Percentiles rank a stretch among this genome's conserved stretches.
Conservation (phyloP, 64 coral and sea anemone genomes). For the Platygyra sinensis region DNA sequence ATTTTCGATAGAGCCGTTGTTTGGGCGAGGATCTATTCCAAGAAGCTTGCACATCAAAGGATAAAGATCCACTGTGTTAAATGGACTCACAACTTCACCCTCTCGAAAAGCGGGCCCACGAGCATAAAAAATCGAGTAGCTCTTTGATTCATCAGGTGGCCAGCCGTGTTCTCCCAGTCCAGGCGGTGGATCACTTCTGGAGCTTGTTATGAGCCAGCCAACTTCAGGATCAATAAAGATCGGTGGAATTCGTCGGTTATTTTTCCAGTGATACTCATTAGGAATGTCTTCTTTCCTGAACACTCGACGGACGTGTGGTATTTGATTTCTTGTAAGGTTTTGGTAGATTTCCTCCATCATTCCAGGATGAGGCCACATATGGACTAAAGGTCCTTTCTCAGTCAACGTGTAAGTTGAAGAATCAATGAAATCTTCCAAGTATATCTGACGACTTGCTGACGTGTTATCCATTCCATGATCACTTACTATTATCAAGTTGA, state of each 20-base stretch:
- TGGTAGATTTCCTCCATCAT: conserved; percentile 40
- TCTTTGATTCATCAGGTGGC: conserved; percentile 53
- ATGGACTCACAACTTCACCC: conserved; percentile 3
- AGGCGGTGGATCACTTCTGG: background rate
- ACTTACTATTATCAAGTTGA: conserved; percentile 74
- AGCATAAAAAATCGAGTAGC: conserved; percentile 68
- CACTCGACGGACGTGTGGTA: conserved; percentile 45
- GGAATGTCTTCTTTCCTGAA: conserved; percentile 62
- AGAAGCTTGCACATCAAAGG: conserved; percentile 70
- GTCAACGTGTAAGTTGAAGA: conserved; percentile 35
- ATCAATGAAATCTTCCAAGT: conserved; percentile 57
- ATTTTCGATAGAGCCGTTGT: conserved; percentile 64
- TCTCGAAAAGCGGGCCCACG: conserved; percentile 61
- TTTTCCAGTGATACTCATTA: conserved; percentile 59
- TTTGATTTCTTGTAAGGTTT: conserved; percentile 34
- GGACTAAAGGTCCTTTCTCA: conserved; percentile 34
- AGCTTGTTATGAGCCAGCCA: conserved; percentile 44
- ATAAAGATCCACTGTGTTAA: conserved; percentile 67
- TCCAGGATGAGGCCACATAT: conserved; percentile 58
- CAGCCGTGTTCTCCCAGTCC: conserved; percentile 46
- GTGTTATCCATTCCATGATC: conserved; percentile 73
- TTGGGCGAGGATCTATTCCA: conserved; percentile 62
- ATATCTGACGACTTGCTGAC: conserved; percentile 57
- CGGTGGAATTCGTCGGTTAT: conserved; percentile 61
- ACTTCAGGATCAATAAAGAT: conserved; percentile 60